These are phyloP conservation scores for Ashinkailepas kermadecensis DNA, from an alignment of 2,888 invertebrate genomes.

Conservation along the genomic window DNA sequence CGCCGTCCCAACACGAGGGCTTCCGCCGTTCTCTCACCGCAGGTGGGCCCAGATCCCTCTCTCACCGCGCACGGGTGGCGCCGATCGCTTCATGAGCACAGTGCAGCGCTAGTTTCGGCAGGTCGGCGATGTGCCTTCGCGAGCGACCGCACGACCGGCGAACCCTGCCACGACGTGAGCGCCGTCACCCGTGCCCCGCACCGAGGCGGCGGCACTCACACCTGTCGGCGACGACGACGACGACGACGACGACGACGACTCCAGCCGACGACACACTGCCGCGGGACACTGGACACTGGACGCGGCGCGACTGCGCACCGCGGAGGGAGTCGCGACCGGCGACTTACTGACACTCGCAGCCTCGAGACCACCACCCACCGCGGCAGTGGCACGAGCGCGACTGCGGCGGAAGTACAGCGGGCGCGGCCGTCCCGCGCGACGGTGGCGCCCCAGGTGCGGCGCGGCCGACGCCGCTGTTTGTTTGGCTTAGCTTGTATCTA, in stretches of 20 bases:
- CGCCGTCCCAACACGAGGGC: too few species aligned
- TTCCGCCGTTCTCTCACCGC: too few species aligned
- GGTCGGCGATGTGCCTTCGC: too few species aligned
- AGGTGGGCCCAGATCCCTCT: too few species aligned
- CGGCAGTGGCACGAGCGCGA: not conserved
- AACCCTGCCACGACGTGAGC: too few species aligned
- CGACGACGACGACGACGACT: not conserved
- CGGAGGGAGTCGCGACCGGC: not conserved
- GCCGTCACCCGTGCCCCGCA: too few species aligned
- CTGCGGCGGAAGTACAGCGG: not conserved
- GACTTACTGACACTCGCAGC: not conserved
- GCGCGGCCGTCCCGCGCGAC: not conserved
- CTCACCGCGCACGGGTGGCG: too few species aligned
- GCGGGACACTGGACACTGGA: not conserved
- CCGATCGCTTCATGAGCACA: too few species aligned
- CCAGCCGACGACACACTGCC: not conserved
- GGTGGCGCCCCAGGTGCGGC: conserved; percentile 8
- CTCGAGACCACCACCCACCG: not conserved
- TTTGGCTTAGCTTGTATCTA: not conserved
- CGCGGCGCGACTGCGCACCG: not conserved
- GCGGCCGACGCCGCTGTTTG: not conserved
- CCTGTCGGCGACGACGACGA: not conserved
- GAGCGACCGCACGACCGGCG: too few species aligned
- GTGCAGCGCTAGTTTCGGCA: too few species aligned
- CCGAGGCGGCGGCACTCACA: too few species aligned